Base-by-base conservation (phyloP, 2,888 invertebrate species). In the Megastigmus dorsalis region DNA sequence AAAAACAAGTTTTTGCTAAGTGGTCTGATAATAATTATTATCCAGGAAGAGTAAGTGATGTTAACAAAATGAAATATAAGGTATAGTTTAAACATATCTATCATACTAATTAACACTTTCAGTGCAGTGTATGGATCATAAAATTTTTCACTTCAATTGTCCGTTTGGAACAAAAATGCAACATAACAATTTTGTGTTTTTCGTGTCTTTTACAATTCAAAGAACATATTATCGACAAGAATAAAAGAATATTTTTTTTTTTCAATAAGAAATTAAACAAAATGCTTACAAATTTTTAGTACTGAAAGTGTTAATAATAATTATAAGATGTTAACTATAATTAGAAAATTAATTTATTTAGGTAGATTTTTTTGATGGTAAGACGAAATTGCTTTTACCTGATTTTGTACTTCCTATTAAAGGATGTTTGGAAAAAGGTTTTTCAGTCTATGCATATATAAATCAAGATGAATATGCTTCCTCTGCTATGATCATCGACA, bases 1-100 rank as follows among this genome's bases (percentile, higher is more conserved):
- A 86, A 0, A 84, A 83, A 38, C 80, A 84, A 28, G 92, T 92
- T 0, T 89, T 93, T 78, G 93, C 93, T 0, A 92, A 92, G 84
- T 93, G 93, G 93, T 90, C 91, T 0, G 93, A 93, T 82, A 92
- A 91, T 80, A 90, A 91, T 75, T 93, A 92, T 79, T 93, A 93
- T 79, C 92, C 93, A 0, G 93, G 92, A 0, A 90, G 88, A 82
- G 91, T 93, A 0, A 84, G 89, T 9, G 90, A 90, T 78, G 90
- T 90, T 57, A 89, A 90, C 0, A 90, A 91, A 60, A 90, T 90
- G 28, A 92, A 92, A 80, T 93, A 91, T 84, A 87, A 90, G 78
- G 91, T 93, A 63, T n/a, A n/a, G n/a, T 45, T 20, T 30, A 13
- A 2, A 48, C 38, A 62, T 13, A 26, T 30, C 4, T 23, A n/a